Evolutionary conservation across 2,888 invertebrate species (phyloP).

Genomic region (Zele albiditarsus): DNA sequence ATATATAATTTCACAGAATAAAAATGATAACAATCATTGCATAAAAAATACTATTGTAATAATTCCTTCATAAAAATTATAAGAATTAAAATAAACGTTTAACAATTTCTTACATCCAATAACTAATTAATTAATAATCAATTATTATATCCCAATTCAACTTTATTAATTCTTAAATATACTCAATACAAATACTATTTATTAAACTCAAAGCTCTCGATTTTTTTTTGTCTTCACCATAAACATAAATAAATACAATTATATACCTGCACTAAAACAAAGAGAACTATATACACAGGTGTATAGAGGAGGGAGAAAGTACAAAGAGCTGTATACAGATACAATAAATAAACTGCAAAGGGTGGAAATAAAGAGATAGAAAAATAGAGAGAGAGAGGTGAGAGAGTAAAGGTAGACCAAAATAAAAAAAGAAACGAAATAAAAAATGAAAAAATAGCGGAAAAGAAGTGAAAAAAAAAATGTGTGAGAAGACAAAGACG

Average conservation of each 20-base stretch:
- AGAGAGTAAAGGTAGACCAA: conserved; percentile 16
- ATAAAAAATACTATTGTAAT: too few species aligned
- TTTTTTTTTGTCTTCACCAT: background rate
- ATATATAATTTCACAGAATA: too few species aligned
- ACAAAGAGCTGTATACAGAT: conserved; percentile 16
- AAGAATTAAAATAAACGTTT: too few species aligned
- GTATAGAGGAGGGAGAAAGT: too few species aligned
- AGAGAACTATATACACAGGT: conserved; percentile 1
- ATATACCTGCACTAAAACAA: conserved; percentile 25
- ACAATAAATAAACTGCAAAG: conserved; percentile 44
- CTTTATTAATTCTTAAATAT: too few species aligned
- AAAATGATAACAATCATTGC: too few species aligned
- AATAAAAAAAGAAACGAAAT: conserved; percentile 32
- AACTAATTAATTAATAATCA: too few species aligned
- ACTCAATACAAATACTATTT: background rate
- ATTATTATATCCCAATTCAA: background rate
- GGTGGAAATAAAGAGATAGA: conserved; percentile 31
- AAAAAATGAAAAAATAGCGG: conserved; percentile 19
- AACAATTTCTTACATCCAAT: too few species aligned
- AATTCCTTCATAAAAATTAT: too few species aligned
- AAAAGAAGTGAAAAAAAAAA: background rate
- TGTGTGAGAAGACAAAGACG: conserved; percentile 42
- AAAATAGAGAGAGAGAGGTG: conserved; percentile 27
- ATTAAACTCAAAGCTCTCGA: background rate
- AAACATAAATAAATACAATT: too few species aligned